Evolutionary conservation across 2,888 invertebrate species (phyloP), one percentile per base, ranked within the genome.

Genomic region (Halictus ligatus): DNA sequence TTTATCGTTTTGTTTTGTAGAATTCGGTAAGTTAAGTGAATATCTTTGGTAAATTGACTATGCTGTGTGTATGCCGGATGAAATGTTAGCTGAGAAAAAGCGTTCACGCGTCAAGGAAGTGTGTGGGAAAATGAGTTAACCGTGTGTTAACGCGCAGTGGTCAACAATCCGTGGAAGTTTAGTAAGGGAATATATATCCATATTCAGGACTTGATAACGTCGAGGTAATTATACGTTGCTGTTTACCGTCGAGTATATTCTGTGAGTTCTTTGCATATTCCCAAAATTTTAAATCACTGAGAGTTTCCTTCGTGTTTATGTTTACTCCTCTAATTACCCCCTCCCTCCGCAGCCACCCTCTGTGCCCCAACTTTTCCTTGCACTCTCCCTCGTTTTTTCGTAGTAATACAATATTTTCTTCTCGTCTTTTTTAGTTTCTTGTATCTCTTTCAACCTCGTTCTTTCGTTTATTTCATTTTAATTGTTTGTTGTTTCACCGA

Each of bases 271-370:
- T 50, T 29, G 40, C 74, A 8, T 71, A 71, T 80, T 40, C 67
- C 8, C 18, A 43, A 29, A 71, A 71, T 86, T 80, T 81, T 21
- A 58, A 64, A 25, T 40, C 50, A 80, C 48, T 73, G 78, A 83
- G 89, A 89, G 84, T 89, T 90, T 89, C 90, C 85, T 91, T 90
- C 92, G 91, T 94, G 94, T 94, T 94, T 94, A 94, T 94, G 94
- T 94, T 94, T 94, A 94, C 94, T 91, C 92, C 92, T 90, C 92
- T 91, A 93, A 93, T 93, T 92, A 89, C 90, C 92, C 90, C 92
- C 91, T 90, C 90, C 88, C 88, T 87, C 85, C 75, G 71, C 67
- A 77, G 79, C 78, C 79, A 78, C 84, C 85, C 86, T 84, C 81
- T 80, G 76, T 84, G 75, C 85, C 64, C 74, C 54, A 71, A 83